phyloP scores from a whole-genome alignment of 1,140 invertebrate species.

The Probaryconus sp. region DNA sequence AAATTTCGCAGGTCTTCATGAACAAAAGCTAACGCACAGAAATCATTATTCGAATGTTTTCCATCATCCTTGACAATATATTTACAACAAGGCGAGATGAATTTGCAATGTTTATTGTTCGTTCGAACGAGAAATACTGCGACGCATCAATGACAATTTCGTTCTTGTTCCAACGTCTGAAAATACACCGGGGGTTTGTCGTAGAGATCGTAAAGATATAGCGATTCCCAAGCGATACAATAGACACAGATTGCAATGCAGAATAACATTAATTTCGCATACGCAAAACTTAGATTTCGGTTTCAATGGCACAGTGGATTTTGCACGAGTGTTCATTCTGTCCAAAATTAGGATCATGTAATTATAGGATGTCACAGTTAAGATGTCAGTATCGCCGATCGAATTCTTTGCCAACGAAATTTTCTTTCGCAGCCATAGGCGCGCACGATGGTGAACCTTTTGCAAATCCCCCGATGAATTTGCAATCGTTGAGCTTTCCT shows the following conservation, averaged over 20 bases:
- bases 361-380: constrained; percentile 64
- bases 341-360: constrained; percentile 65
- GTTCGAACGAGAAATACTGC: constrained; percentile 6
- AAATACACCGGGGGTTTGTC: constrained; percentile 28
- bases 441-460: too few species aligned
- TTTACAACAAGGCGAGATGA: too few species aligned
- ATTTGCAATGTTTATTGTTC: constrained; percentile 38
- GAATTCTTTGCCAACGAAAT: constrained; percentile 55
- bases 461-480: too few species aligned
- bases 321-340: constrained; percentile 47
- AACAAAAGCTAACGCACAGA: too few species aligned
- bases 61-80: neutral
- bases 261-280: constrained; percentile 49
- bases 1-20: too few species aligned
- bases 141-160: too few species aligned
- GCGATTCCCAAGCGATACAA: constrained; percentile 40
- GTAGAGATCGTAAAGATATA: constrained; percentile 1
- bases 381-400: constrained; percentile 58
- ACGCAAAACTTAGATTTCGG: constrained; percentile 41
- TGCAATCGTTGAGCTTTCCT: too few species aligned
- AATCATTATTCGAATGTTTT: too few species aligned
- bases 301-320: constrained; percentile 54
- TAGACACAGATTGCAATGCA: constrained; percentile 22
- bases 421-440: too few species aligned
- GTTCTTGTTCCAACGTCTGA: constrained; percentile 18